A percentile compares a stretch with the other conserved stretches of the same genome.
These are phyloP conservation scores for Morone chrysops DNA, from an alignment of 2,113 vertebrate genomes.

Conservation along the genomic window DNA sequence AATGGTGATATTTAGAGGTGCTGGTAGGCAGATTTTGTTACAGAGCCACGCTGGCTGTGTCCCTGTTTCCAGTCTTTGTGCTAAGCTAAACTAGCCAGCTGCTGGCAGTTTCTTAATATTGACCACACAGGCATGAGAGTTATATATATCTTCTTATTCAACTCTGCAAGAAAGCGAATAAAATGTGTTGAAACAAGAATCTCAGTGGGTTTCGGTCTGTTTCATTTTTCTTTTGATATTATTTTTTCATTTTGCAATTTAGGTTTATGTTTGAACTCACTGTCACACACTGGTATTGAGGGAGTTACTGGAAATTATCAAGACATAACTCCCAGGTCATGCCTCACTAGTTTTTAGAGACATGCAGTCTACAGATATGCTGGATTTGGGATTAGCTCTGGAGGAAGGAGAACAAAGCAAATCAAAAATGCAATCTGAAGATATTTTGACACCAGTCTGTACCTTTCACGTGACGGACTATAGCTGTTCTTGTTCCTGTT, in stretches of 20 bases:
- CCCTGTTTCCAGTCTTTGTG: neutral
- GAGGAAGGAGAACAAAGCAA: slow-evolving; percentile 46
- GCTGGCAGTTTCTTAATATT: neutral
- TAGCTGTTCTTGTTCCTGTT: slow-evolving; percentile 67
- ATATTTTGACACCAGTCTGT: slow-evolving; percentile 17
- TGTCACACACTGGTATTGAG: neutral
- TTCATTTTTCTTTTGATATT: neutral
- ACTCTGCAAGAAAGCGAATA: neutral
- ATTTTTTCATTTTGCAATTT: neutral
- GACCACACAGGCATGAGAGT: neutral
- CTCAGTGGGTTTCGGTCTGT: neutral
- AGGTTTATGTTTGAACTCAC: neutral
- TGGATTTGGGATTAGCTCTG: slow-evolving; percentile 44
- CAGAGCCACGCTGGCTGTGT: neutral
- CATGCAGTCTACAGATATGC: neutral
- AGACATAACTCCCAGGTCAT: neutral
- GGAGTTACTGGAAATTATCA: neutral
- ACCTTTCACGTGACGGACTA: slow-evolving; percentile 73
- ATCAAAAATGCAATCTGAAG: slow-evolving; percentile 20
- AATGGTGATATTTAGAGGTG: neutral
- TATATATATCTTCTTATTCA: neutral
- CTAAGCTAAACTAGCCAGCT: neutral
- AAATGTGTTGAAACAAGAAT: neutral
- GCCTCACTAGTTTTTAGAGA: slow-evolving; percentile 32
- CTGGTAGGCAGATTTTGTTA: neutral